Evolutionary conservation across 2,888 invertebrate genomes (phyloP), one percentile per base, ranked within the genome.

Genomic region (Hofmannophila pseudospretella): DNA sequence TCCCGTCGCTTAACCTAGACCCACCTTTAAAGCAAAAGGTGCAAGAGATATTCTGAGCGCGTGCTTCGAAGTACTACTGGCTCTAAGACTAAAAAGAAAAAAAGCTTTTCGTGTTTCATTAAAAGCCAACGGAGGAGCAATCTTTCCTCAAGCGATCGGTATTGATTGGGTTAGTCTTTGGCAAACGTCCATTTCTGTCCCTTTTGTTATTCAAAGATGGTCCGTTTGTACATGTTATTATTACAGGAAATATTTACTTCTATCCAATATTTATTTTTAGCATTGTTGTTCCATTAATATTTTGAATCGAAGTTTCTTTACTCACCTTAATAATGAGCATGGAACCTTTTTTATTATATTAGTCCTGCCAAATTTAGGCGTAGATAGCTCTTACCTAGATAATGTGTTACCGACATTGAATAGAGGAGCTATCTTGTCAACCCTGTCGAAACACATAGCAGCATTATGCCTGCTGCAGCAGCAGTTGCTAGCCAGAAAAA

Each of bases 161-260:
- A 71, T 71, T 67, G 72, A 72, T 72, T 64, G 53, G 49, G 47
- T 41, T 42, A 49, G 47, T 52, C 23, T 23, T 66, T 71, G 72
- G 70, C 72, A 64, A 69, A 56, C 63, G 65, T 69, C 73, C 74
- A 74, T 67, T 63, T 57, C 55, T 49, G 43, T 52, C 51, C 51
- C 63, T 66, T 73, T 70, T 68, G 65, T 69, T 67, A 67, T 64
- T 62, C 56, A 55, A 57, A 64, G 23, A 61, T 58, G 49, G 57
- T 59, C 54, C 51, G 54, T 57, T 55, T 56, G 20, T 20, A 20
- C 20, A 3, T 7, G 8, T 2, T 23, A 16, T 5, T 16, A 16
- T 16, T 16, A 16, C 5, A 16, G 5, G 16, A 16, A 16, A 5
- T 16, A 16, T 3, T 16, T 16, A 5, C 16, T 16, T 4, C 16